Percentiles rank a stretch among this genome's conserved stretches.
Evolutionary conservation across 2,888 invertebrate species (phyloP).

Genomic region (Luperina nickerlii): DNA sequence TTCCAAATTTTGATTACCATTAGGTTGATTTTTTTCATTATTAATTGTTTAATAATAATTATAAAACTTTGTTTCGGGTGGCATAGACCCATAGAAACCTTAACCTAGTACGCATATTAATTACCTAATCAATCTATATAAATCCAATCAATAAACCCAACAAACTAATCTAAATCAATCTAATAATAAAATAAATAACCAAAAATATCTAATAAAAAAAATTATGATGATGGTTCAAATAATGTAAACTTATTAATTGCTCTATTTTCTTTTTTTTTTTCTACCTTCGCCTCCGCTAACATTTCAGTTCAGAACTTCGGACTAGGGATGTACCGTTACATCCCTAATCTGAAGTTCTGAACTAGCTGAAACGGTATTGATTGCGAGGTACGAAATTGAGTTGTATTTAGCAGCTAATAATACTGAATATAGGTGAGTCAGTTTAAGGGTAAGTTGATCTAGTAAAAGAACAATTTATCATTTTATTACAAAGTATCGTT

Average conservation of each 20-base stretch:
- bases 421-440: slow-evolving; percentile 35
- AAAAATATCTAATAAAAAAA: too few species aligned
- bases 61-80: too few species aligned
- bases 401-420: slow-evolving; percentile 63
- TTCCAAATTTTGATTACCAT: neutral
- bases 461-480: slow-evolving; percentile 23
- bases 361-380: slow-evolving; percentile 73
- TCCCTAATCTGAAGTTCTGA: slow-evolving; percentile 50
- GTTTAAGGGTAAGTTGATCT: slow-evolving; percentile 37
- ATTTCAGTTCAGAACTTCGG: neutral
- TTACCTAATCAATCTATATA: too few species aligned
- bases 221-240: too few species aligned
- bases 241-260: neutral
- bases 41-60: too few species aligned
- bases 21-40: neutral
- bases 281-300: neutral
- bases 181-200: too few species aligned
- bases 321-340: neutral
- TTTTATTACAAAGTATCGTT: slow-evolving; percentile 4
- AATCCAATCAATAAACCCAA: too few species aligned
- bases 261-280: neutral
- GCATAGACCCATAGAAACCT: too few species aligned
- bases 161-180: too few species aligned
- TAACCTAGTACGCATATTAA: too few species aligned
- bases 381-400: slow-evolving; percentile 68